Conservation (phyloP, 1,140 invertebrate species). For the Procambarus clarkii region DNA sequence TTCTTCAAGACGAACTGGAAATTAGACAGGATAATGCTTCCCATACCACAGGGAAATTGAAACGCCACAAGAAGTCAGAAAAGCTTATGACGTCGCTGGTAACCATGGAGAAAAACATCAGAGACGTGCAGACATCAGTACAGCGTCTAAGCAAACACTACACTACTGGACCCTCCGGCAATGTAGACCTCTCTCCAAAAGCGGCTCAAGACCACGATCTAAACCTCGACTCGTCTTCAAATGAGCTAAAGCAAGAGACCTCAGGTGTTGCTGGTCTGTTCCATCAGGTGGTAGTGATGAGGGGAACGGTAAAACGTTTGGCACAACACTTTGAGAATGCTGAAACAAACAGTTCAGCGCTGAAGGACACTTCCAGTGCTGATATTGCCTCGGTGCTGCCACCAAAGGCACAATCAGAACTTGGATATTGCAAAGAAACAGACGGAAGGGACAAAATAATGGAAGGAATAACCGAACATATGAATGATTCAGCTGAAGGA, state of each 20-base stretch:
- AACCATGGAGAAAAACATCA: constrained; percentile 53
- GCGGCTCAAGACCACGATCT: background rate
- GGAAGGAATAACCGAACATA: too few species aligned
- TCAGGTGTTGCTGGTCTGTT: background rate
- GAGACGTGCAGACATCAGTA: constrained; percentile 45
- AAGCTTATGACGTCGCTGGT: constrained; percentile 30
- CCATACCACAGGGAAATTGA: background rate
- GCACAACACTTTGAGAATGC: background rate
- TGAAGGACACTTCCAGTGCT: background rate
- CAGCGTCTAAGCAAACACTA: constrained; percentile 46
- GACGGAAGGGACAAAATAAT: background rate
- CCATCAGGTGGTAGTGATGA: background rate
- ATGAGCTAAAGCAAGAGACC: background rate
- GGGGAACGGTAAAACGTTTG: background rate
- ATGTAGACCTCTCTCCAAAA: background rate
- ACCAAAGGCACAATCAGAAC: background rate
- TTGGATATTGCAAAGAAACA: background rate
- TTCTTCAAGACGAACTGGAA: background rate
- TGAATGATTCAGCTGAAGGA: too few species aligned
- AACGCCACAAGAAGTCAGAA: constrained; percentile 34
- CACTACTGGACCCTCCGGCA: background rate
- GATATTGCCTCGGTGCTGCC: background rate
- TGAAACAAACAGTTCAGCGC: background rate
- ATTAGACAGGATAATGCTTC: background rate
- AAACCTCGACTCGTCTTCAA: background rate